Conservation (phyloP, 1,140 invertebrate genomes). For the Lucilia sericata region DNA sequence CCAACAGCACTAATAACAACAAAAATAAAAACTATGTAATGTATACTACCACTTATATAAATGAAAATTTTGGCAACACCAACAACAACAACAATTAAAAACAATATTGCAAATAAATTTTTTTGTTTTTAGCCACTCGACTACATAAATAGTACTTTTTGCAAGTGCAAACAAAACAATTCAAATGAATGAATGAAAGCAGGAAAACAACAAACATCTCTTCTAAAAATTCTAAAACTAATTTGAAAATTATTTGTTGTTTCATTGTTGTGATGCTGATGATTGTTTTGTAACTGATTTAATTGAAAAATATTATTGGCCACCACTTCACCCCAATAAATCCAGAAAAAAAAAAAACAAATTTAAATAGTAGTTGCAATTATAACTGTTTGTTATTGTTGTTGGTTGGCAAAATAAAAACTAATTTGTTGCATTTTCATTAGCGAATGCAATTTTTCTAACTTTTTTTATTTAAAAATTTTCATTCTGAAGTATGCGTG, state of each 20-base stretch:
- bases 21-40: not conserved
- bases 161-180: not conserved
- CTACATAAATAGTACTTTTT: not conserved
- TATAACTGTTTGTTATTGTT: not conserved
- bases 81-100: slow-evolving; percentile 4
- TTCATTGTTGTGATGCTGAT: not conserved
- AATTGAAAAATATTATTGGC: slow-evolving; percentile 18
- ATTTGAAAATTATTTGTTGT: slow-evolving; percentile 43
- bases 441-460: not conserved
- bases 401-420: not conserved
- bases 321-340: not conserved
- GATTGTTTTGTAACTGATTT: slow-evolving; percentile 22
- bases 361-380: not conserved
- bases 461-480: not conserved
- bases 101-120: slow-evolving; percentile 35
- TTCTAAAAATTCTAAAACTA: slow-evolving; percentile 35
- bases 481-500: not conserved
- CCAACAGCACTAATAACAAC: not conserved
- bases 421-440: slow-evolving; percentile 27
- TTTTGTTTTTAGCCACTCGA: slow-evolving; percentile 33
- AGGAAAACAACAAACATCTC: not conserved
- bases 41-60: not conserved
- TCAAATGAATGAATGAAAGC: slow-evolving; percentile 17
- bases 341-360: not conserved
- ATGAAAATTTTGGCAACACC: not conserved